Evolutionary conservation across 2,113 vertebrate species (phyloP).

Genomic region (Forbesichthys agassizii): DNA sequence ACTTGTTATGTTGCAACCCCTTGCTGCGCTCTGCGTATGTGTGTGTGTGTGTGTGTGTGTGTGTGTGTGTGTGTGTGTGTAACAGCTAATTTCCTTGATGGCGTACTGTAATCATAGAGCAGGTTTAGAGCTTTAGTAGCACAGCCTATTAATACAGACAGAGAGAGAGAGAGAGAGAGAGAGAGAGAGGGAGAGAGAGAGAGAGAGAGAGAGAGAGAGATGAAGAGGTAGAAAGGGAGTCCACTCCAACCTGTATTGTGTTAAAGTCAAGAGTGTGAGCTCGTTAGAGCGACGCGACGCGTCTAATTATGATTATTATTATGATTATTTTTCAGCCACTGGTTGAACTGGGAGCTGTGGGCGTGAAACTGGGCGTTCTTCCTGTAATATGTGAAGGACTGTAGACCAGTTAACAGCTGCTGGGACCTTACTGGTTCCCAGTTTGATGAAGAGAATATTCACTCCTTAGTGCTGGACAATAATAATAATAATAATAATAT

Average conservation of each 20-base stretch:
- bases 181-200: slow-evolving; percentile 19
- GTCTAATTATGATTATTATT: slow-evolving; percentile 21
- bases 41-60: slow-evolving; percentile 40
- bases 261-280: too few species aligned
- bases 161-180: slow-evolving; percentile 24
- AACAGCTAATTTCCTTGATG: slow-evolving; percentile 85
- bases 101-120: slow-evolving; percentile 79
- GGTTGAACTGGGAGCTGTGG: too few species aligned
- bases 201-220: slow-evolving; percentile 11
- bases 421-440: slow-evolving; percentile 22
- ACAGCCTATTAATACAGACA: slow-evolving; percentile 74
- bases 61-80: slow-evolving; percentile 50
- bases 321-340: too few species aligned
- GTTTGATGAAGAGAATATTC: slow-evolving; percentile 11
- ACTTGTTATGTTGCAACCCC: slow-evolving; percentile 54
- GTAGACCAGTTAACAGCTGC: neutral
- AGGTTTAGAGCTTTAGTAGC: slow-evolving; percentile 74
- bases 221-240: too few species aligned
- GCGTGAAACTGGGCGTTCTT: too few species aligned
- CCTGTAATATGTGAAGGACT: too few species aligned
- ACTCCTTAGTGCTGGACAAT: slow-evolving; percentile 15
- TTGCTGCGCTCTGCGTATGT: slow-evolving; percentile 26
- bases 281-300: slow-evolving; percentile 22
- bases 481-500: slow-evolving; percentile 35
- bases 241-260: too few species aligned